A percentile compares a stretch with the other conserved stretches of the same genome.
These are phyloP conservation scores for Pteria penguin DNA, from an alignment of 2,888 invertebrate genomes.

Conservation along the genomic window DNA sequence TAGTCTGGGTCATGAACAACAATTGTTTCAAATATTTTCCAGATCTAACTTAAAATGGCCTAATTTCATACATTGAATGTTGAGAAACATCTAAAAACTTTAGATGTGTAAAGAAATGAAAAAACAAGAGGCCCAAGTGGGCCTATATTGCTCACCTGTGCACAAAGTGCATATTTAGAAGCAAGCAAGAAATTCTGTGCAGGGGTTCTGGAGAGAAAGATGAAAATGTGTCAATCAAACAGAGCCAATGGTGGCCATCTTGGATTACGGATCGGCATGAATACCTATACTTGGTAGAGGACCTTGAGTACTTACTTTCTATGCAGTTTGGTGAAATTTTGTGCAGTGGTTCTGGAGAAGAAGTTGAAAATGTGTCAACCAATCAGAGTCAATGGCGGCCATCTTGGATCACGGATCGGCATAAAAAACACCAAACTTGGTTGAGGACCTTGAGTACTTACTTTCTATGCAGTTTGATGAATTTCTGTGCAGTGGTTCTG, in stretches of 20 bases:
- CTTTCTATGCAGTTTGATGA: not conserved
- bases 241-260: not conserved
- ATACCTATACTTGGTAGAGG: not conserved
- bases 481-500: not conserved
- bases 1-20: too few species aligned
- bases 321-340: not conserved
- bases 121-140: too few species aligned
- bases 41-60: too few species aligned
- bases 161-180: too few species aligned
- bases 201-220: not conserved
- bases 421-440: not conserved
- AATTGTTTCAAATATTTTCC: too few species aligned
- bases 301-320: not conserved
- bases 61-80: too few species aligned
- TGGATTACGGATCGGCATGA: not conserved
- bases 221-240: not conserved
- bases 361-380: not conserved
- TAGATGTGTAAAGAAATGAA: too few species aligned
- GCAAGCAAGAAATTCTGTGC: not conserved
- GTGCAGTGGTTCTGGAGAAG: not conserved
- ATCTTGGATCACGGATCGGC: not conserved
- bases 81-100: too few species aligned
- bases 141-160: too few species aligned
- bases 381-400: too few species aligned
- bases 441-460: not conserved